Conservation (phyloP, 2,113 vertebrate species). For the Hippocampus mohnikei region DNA sequence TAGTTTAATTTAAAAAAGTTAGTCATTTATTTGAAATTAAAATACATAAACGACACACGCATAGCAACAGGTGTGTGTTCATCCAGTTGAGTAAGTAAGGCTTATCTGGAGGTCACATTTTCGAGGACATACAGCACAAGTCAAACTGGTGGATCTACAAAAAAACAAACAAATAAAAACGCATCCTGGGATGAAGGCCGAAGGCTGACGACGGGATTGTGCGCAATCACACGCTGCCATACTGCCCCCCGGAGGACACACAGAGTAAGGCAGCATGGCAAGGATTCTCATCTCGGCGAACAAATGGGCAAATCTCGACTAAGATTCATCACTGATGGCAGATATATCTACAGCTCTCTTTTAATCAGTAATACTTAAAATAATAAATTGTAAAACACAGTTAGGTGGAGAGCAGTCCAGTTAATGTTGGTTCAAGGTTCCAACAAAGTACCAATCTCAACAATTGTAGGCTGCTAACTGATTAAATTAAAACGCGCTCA, state of each 20-base stretch:
- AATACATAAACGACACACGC: slow-evolving; percentile 21
- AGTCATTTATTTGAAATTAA: slow-evolving; percentile 36
- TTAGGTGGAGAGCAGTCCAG: slow-evolving; percentile 11
- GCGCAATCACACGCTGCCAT: slow-evolving; percentile 8
- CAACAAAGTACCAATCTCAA: slow-evolving; percentile 42
- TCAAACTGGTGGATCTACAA: not conserved
- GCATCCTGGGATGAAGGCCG: slow-evolving; percentile 2
- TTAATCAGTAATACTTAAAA: not conserved
- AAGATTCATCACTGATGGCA: not conserved
- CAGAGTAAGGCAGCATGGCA: slow-evolving; percentile 44
- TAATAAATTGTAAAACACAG: not conserved
- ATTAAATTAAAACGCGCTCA: slow-evolving; percentile 17
- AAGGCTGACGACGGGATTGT: not conserved
- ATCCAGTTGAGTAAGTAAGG: slow-evolving; percentile 15
- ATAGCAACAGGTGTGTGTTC: slow-evolving; percentile 17
- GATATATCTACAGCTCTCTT: not conserved
- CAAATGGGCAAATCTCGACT: not conserved
- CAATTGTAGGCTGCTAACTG: slow-evolving; percentile 34
- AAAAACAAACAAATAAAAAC: not conserved
- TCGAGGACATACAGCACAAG: slow-evolving; percentile 13
- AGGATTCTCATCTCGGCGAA: slow-evolving; percentile 1
- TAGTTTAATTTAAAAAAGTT: slow-evolving; percentile 60
- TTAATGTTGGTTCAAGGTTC: slow-evolving; percentile 8
- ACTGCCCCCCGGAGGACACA: slow-evolving; percentile 49
- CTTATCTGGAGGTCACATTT: not conserved